Conservation (phyloP, 2,113 vertebrate genomes). For the Scartelaos histophorus region DNA sequence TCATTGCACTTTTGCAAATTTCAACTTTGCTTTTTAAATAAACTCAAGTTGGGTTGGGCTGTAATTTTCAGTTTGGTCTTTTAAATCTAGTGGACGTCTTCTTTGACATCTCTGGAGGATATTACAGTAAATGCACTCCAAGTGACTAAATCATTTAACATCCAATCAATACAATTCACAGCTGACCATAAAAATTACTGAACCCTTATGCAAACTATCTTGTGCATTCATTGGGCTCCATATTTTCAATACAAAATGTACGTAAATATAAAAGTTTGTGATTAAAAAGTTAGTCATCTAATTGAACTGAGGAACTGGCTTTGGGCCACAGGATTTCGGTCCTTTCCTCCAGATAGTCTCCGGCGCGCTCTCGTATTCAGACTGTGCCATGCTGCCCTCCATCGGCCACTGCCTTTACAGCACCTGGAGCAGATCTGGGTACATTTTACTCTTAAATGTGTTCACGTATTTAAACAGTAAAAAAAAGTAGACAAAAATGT, state of each 20-base stretch:
- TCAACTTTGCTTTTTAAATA: not conserved
- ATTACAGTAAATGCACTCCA: constrained; percentile 75
- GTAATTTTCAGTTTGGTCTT: constrained; percentile 45
- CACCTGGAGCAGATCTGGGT: not conserved
- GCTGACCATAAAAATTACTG: constrained; percentile 49
- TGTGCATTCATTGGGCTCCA: constrained; percentile 14
- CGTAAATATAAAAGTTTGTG: not conserved
- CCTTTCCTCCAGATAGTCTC: constrained; percentile 8
- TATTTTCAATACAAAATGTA: constrained; percentile 4
- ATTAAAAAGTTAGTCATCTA: not conserved
- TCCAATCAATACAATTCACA: constrained; percentile 66
- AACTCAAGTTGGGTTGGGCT: not conserved
- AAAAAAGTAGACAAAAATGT: not conserved
- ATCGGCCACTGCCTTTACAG: constrained; percentile 53
- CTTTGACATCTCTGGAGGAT: constrained; percentile 62
- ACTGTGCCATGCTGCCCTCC: constrained; percentile 76
- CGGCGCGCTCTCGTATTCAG: constrained; percentile 31
- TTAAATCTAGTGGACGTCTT: constrained; percentile 63
- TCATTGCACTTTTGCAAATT: not conserved
- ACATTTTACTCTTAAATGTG: not conserved
- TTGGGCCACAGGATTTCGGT: not conserved
- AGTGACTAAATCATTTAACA: constrained; percentile 75
- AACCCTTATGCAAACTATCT: not conserved
- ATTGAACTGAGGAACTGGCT: not conserved
- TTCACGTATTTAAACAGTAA: not conserved